These are phyloP conservation scores for Melanaphis sacchari DNA, from an alignment of 1,140 invertebrate genomes.

Conservation along the genomic window DNA sequence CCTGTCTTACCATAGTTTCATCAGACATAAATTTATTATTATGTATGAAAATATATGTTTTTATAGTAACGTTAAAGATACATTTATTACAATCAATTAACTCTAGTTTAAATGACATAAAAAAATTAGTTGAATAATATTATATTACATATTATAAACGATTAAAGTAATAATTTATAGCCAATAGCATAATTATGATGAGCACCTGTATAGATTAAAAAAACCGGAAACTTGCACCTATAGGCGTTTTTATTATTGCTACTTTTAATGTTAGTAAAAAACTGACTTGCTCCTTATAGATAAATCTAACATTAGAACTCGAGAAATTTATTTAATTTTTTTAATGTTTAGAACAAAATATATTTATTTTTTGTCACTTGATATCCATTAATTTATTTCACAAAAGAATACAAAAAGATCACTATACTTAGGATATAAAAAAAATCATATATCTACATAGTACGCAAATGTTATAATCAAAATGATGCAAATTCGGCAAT, in stretches of 20 bases:
- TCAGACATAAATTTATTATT: not conserved
- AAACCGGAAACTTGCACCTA: conserved; percentile 6
- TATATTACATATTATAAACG: not conserved
- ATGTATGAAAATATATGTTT: not conserved
- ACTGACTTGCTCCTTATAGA: not conserved
- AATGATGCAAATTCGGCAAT: conserved; percentile 53
- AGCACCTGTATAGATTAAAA: not conserved
- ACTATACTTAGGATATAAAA: not conserved
- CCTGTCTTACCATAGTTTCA: not conserved
- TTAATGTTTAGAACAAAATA: not conserved
- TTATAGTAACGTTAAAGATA: not conserved
- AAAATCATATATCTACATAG: not conserved
- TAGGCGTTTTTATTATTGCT: not conserved
- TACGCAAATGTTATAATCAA: not conserved
- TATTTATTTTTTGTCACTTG: not conserved
- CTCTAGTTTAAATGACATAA: not conserved
- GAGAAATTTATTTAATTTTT: not conserved
- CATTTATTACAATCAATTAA: not conserved
- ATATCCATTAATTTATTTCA: not conserved
- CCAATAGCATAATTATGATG: not conserved
- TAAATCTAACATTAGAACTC: not conserved
- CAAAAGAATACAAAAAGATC: not conserved
- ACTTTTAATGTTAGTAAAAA: not conserved
- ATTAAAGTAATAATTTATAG: not conserved
- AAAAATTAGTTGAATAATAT: not conserved